These are phyloP conservation scores for Dryas iulia DNA, from an alignment of 1,140 invertebrate genomes.

Conservation along the genomic window DNA sequence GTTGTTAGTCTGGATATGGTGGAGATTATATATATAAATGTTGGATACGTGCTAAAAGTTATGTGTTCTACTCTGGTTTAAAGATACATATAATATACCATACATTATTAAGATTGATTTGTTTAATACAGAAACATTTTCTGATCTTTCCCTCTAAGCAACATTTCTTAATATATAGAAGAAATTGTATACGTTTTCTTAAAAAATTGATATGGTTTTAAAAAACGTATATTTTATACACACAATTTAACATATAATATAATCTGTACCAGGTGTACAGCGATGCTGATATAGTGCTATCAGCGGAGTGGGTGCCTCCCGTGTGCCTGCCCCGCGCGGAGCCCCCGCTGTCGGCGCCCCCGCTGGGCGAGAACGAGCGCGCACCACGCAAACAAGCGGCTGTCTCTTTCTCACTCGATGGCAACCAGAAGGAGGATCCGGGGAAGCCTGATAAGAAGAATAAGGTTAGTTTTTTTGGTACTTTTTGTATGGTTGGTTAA, in stretches of 20 bases:
- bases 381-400: slow-evolving; percentile 61
- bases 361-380: slow-evolving; percentile 69
- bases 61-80: no score
- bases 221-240: no score
- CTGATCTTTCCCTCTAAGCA: no score
- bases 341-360: slow-evolving; percentile 75
- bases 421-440: slow-evolving; percentile 77
- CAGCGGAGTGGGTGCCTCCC: slow-evolving; percentile 91
- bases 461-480: slow-evolving; percentile 73
- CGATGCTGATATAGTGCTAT: slow-evolving; percentile 91
- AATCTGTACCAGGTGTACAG: slow-evolving; percentile 88
- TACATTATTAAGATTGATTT: no score
- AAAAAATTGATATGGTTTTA: no score
- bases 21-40: no score
- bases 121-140: no score
- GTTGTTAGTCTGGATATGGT: background rate
- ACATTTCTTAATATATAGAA: no score
- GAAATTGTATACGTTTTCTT: no score
- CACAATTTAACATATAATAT: no score
- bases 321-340: slow-evolving; percentile 86
- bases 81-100: no score
- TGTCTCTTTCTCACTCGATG: slow-evolving; percentile 74
- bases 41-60: no score
- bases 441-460: slow-evolving; percentile 83
- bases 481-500: background rate